Percentiles rank a stretch among this genome's conserved stretches.
Conservation (phyloP, 2,113 vertebrate species). For the Lipotes vexillifer region DNA sequence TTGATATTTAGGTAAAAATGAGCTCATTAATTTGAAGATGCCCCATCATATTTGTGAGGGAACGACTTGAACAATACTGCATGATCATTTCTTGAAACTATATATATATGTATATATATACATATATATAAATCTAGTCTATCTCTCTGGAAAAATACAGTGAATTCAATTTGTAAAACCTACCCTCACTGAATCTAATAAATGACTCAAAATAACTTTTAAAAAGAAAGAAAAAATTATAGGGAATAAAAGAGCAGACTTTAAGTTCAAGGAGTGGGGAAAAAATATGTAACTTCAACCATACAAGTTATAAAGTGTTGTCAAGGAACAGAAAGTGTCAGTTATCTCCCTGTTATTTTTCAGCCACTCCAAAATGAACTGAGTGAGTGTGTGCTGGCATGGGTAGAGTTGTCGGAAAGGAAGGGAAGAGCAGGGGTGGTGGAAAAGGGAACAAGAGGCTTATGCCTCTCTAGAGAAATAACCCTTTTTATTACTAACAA, state of each 20-base stretch:
- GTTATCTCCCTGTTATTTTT: background rate
- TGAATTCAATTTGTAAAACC: background rate
- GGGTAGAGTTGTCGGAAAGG: accelerated
- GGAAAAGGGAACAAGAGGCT: background rate
- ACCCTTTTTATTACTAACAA: background rate
- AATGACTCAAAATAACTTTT: background rate
- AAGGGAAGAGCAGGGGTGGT: background rate
- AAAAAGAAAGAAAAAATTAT: background rate
- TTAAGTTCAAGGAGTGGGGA: background rate
- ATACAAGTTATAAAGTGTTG: background rate
- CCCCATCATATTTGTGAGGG: background rate
- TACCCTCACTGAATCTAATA: background rate
- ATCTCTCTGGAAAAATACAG: background rate
- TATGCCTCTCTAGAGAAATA: background rate
- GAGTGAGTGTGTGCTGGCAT: background rate
- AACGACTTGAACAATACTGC: background rate
- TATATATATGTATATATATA: background rate
- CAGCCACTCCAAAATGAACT: background rate
- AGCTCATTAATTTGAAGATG: background rate
- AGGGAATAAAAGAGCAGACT: background rate
- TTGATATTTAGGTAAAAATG: background rate
- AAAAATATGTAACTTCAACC: background rate
- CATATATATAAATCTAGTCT: background rate
- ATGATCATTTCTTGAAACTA: background rate
- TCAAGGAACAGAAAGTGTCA: background rate